Conservation (phyloP, 1,140 invertebrate genomes). For the Neodiprion virginianus region DNA sequence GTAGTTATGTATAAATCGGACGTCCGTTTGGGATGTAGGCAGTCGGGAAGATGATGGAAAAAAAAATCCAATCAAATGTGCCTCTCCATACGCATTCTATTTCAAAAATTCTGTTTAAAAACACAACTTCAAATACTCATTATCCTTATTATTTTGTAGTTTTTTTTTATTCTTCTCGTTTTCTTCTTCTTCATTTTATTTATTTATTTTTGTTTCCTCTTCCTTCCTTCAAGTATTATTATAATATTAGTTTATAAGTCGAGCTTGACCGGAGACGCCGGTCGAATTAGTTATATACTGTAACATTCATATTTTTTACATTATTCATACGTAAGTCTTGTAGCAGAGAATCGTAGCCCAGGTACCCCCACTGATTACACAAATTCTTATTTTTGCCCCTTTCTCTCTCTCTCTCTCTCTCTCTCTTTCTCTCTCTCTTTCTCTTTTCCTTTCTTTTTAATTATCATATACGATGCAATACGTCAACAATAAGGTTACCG, state of each 20-base stretch:
- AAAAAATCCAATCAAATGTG: slow-evolving; percentile 43
- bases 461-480: neutral
- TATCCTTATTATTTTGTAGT: slow-evolving; percentile 57
- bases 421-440: slow-evolving; percentile 13
- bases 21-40: neutral
- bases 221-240: slow-evolving; percentile 47
- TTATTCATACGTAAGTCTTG: slow-evolving; percentile 56
- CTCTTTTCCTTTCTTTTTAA: neutral
- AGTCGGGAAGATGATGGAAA: slow-evolving; percentile 4
- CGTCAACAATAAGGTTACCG: neutral
- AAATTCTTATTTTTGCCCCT: slow-evolving; percentile 22
- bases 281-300: slow-evolving; percentile 56
- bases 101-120: slow-evolving; percentile 62
- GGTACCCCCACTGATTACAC: slow-evolving; percentile 42
- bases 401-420: slow-evolving; percentile 19
- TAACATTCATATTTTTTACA: slow-evolving; percentile 59
- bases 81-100: slow-evolving; percentile 61
- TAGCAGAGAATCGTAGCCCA: slow-evolving; percentile 54
- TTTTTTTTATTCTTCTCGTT: slow-evolving; percentile 47
- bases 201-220: slow-evolving; percentile 46
- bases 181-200: slow-evolving; percentile 30
- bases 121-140: slow-evolving; percentile 59
- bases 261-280: slow-evolving; percentile 47
- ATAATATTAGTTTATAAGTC: slow-evolving; percentile 57
- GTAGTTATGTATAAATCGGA: neutral